phyloP scores from a whole-genome alignment of 2,113 vertebrate species.

The Cathartes aura region DNA sequence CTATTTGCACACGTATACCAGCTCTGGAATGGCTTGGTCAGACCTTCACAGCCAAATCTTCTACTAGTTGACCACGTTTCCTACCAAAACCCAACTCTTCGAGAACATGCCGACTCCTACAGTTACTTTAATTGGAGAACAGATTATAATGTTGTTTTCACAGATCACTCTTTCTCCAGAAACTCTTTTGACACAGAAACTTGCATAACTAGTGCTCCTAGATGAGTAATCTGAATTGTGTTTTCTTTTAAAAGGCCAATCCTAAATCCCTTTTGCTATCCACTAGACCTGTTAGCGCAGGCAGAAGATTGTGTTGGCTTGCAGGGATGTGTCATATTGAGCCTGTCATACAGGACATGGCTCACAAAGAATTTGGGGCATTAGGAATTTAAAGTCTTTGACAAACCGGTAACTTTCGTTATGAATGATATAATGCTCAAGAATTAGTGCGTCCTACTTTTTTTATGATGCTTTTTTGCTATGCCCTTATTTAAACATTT shows the following conservation, averaged over 20 bases:
- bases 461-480: not conserved
- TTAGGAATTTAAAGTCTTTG: constrained; percentile 13
- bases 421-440: not conserved
- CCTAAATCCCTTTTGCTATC: constrained; percentile 27
- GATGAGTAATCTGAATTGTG: constrained; percentile 31
- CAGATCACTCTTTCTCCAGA: constrained; percentile 43
- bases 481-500: not conserved
- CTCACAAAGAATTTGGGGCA: constrained; percentile 12
- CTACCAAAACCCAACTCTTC: not conserved
- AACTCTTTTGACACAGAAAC: constrained; percentile 57
- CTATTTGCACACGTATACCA: not conserved
- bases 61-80: not conserved
- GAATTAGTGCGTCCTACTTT: not conserved
- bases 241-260: constrained; percentile 43
- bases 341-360: not conserved
- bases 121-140: constrained; percentile 34
- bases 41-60: not conserved
- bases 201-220: constrained; percentile 32
- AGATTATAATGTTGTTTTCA: constrained; percentile 54
- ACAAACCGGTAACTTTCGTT: not conserved
- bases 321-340: constrained; percentile 10
- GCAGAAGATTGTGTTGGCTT: constrained; percentile 4
- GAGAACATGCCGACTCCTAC: constrained; percentile 26
- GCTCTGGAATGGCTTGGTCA: not conserved
- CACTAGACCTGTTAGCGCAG: not conserved